These are phyloP conservation scores for Manduca sexta DNA, from an alignment of 1,140 invertebrate genomes.

Conservation along the genomic window DNA sequence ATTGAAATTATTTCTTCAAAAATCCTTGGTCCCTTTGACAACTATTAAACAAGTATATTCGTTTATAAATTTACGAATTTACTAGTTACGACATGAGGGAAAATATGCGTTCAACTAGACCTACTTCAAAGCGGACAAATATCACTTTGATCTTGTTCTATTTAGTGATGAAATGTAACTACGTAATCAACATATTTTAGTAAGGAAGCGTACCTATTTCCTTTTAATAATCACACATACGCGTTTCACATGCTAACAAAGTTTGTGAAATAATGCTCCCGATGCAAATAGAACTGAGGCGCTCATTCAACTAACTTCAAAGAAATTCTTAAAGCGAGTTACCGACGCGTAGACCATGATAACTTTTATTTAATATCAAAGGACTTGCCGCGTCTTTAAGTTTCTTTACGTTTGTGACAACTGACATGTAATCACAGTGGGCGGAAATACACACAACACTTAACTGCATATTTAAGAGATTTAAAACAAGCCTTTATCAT, in stretches of 20 bases:
- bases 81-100: no score
- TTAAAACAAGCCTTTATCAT: no score
- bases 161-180: slow-evolving; percentile 48
- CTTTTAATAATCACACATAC: slow-evolving; percentile 38
- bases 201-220: slow-evolving; percentile 53
- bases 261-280: slow-evolving; percentile 57
- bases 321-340: slow-evolving; percentile 62
- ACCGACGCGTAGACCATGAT: slow-evolving; percentile 65
- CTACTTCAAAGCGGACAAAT: slow-evolving; percentile 52
- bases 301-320: slow-evolving; percentile 69
- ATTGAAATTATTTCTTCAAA: no score
- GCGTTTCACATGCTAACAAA: slow-evolving; percentile 30
- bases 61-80: no score
- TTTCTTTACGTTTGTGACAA: slow-evolving; percentile 16
- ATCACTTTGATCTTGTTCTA: slow-evolving; percentile 60
- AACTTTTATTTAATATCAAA: slow-evolving; percentile 68
- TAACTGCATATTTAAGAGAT: no score
- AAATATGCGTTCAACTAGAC: slow-evolving; percentile 37
- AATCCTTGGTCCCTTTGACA: no score
- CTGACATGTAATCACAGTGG: background rate
- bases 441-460: no score
- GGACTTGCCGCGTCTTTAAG: slow-evolving; percentile 37
- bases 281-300: slow-evolving; percentile 46
- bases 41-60: no score
- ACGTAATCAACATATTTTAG: slow-evolving; percentile 46